phyloP scores from a whole-genome alignment of 2,797 vertebrate species.

The Lophura swinhoii region DNA sequence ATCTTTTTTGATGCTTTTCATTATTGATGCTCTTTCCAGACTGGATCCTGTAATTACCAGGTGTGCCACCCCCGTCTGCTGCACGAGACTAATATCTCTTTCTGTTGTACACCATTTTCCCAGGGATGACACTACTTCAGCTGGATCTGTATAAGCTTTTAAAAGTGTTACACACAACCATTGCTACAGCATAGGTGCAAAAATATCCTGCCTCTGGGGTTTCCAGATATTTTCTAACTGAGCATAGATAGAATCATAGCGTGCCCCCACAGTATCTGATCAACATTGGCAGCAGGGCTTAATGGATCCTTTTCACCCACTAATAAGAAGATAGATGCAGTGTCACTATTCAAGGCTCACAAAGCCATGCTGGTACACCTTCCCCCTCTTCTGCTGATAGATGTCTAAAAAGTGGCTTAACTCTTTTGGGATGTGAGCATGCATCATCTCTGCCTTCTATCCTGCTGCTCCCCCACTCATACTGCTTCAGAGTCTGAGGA shows the following conservation, averaged over 20 bases:
- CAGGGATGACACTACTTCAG: background rate
- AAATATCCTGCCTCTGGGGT: no score
- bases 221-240: no score
- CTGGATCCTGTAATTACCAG: no score
- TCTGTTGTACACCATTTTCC: background rate
- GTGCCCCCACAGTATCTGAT: background rate
- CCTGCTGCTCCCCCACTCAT: background rate
- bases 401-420: background rate
- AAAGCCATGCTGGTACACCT: background rate
- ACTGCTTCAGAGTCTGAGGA: background rate
- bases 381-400: background rate
- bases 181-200: background rate
- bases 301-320: background rate
- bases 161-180: background rate
- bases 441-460: fast-evolving
- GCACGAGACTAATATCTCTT: background rate
- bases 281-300: background rate
- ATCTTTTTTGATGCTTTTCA: no score
- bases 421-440: background rate
- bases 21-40: no score
- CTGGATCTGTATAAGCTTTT: background rate
- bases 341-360: background rate
- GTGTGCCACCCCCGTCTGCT: background rate
- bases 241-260: no score
- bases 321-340: background rate